phyloP scores from a whole-genome alignment of 1,140 invertebrate genomes.

The Heliconius congener region DNA sequence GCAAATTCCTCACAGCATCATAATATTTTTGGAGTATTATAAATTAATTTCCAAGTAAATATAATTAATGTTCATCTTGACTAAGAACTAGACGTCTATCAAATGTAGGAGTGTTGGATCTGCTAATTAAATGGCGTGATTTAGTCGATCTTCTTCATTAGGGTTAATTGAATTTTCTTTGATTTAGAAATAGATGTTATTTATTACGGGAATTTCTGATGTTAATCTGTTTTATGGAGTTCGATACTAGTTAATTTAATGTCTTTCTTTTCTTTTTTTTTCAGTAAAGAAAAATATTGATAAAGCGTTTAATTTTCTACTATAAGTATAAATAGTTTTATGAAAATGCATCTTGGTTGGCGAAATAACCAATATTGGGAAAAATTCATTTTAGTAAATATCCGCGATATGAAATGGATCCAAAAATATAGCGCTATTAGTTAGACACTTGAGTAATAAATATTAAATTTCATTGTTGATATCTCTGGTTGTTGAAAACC shows the following conservation, averaged over 20 bases:
- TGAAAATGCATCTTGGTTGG: no score
- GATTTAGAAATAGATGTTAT: not conserved
- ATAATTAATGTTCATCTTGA: not conserved
- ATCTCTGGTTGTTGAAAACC: no score
- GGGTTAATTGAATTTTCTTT: not conserved
- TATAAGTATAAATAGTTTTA: no score
- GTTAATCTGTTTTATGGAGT: not conserved
- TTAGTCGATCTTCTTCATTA: constrained; percentile 8
- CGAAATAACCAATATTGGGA: no score
- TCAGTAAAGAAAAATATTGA: no score
- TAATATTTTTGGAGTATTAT: not conserved
- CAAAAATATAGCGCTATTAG: no score
- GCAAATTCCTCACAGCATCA: not conserved
- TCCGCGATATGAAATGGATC: no score
- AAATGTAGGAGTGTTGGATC: constrained; percentile 4
- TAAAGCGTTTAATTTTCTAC: no score
- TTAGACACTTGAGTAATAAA: no score
- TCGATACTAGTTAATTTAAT: not conserved
- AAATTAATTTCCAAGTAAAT: not conserved
- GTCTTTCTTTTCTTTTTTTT: no score
- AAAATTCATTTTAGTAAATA: no score
- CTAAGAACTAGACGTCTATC: not conserved
- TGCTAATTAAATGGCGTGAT: constrained; percentile 3
- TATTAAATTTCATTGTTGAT: no score
- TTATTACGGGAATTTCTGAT: not conserved